Evolutionary conservation across 2,113 vertebrate species (phyloP), one percentile per base, ranked within the genome.

Genomic region (Neogobius melanostomus): DNA sequence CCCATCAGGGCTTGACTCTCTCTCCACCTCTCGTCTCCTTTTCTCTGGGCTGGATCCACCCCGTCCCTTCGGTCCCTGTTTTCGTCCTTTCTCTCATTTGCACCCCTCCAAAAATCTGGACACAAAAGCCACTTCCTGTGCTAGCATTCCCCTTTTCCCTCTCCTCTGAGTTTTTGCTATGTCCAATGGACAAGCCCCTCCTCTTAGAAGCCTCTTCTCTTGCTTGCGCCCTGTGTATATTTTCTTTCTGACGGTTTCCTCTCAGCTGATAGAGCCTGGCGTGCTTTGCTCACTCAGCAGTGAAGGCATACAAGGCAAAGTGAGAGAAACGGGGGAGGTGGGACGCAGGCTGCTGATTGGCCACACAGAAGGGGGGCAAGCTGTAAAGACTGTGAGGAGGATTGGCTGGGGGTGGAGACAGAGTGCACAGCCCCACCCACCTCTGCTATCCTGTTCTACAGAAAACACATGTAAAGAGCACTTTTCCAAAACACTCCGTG

Each of bases 261-360:
- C 87, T 87, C 91, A 92, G 91, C 91, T 93, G 91, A 89, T 91
- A 88, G 83, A 88, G 75, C 57, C 4, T 82, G 83, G 87, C 85
- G 54, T 90, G 89, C 85, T 90, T 89, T 89, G 89, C 92, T 88
- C 91, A 88, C 89, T 92, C 92, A 93, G 93, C 90, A 92, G 77
- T 85, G 88, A 91, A 83, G 83, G 85, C 90, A 90, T 77, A 83
- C 77, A 84, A 83, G 72, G 62, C 50, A 66, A 66, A 64, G 36
- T 45, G 49, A 43, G 48, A 50, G 28, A 59, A 67, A 36, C 17
- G 14, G 54, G 64, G 52, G 64, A 65, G 11, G 15, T 7, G 6
- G 1, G 6, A 4, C 8, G 45, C 28, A 43, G 36, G 14, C 8
- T 60, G 53, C 64, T 69, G 73, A 87, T 87, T 88, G 88, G 89